Base-by-base conservation (phyloP, 2,113 vertebrate species). In the Tretioscincus oriximinensis region DNA sequence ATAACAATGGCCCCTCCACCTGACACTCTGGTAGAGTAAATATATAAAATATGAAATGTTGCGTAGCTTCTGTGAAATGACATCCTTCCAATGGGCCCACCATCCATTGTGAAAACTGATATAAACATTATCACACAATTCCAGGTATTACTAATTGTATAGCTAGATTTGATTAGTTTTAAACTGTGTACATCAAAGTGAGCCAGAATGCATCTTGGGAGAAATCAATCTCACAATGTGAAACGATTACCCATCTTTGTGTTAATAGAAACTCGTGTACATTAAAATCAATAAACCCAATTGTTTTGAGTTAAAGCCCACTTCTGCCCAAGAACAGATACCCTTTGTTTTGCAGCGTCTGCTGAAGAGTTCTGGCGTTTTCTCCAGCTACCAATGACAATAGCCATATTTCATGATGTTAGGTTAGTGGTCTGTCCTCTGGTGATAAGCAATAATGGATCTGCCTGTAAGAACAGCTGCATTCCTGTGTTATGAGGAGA, bases 401-500 rank as follows among this genome's bases (percentile, higher is more conserved):
- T 1, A 83, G 93, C 92, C 94, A 97, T 99, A 97, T 97, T 97
- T 99, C 97, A 99, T 76, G 78, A 91, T 0, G 85, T 70, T 66
- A 84, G 93, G 28, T 93, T 84, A 90, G 88, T 73, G 79, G 94
- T 94, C 96, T 99, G 98, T 93, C 89, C 95, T 92, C 91, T 73
- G 31, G 88, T 96, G 98, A 99, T 99, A 99, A 99, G 97, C 96
- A 92, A 89, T 97, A 97, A 99, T 97, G 97, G 96, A 98, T 98
- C 96, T 96, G 92, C 93, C 95, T 91, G 47, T 69, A 86, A 91
- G 84, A 89, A 91, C 92, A 91, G 92, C 89, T 94, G 96, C 95
- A 95, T 86, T 90, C 90, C 92, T 93, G 93, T 92, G 94, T 94
- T 96, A 93, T 86, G 80, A 83, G 90, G 86, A 89, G 89, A 94